Conservation (phyloP, 2,797 vertebrate species). For the Pampus argenteus region DNA sequence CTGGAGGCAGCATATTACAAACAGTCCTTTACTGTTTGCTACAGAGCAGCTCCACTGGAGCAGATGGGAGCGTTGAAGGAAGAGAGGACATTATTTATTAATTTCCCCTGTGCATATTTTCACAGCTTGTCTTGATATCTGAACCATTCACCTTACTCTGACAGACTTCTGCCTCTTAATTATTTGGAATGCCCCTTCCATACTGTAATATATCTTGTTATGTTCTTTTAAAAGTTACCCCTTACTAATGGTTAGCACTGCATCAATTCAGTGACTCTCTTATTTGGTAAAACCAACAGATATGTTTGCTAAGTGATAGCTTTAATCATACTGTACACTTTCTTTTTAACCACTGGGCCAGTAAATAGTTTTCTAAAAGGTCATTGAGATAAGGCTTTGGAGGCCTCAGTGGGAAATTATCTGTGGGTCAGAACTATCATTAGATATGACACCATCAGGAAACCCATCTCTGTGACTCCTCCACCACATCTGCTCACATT, state of each 20-base stretch:
- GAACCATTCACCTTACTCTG: constrained; percentile 39
- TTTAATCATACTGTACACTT: constrained; percentile 33
- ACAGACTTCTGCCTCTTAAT: constrained; percentile 43
- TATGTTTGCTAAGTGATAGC: constrained; percentile 19
- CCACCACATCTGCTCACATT: constrained; percentile 79
- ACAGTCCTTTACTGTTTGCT: constrained; percentile 48
- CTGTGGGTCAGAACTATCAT: constrained; percentile 73
- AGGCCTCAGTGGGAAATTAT: constrained; percentile 61
- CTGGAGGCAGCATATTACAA: constrained; percentile 39
- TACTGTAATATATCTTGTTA: constrained; percentile 9
- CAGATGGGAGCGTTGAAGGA: constrained; percentile 53
- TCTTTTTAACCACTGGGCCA: constrained; percentile 56
- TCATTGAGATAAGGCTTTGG: constrained; percentile 53
- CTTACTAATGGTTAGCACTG: constrained; percentile 48
- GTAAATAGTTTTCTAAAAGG: constrained; percentile 68
- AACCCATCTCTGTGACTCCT: constrained; percentile 65
- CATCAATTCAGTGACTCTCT: constrained; percentile 29
- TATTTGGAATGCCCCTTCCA: constrained; percentile 23
- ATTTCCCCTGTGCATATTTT: constrained; percentile 47
- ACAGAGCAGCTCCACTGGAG: constrained; percentile 42
- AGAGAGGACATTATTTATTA: constrained; percentile 54
- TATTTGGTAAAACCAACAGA: constrained; percentile 24
- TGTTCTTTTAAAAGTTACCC: constrained; percentile 33
- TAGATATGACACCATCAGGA: constrained; percentile 73
- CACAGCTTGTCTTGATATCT: constrained; percentile 44